These are phyloP conservation scores for Sisyra terminalis DNA, from an alignment of 2,888 invertebrate genomes.

Conservation along the genomic window DNA sequence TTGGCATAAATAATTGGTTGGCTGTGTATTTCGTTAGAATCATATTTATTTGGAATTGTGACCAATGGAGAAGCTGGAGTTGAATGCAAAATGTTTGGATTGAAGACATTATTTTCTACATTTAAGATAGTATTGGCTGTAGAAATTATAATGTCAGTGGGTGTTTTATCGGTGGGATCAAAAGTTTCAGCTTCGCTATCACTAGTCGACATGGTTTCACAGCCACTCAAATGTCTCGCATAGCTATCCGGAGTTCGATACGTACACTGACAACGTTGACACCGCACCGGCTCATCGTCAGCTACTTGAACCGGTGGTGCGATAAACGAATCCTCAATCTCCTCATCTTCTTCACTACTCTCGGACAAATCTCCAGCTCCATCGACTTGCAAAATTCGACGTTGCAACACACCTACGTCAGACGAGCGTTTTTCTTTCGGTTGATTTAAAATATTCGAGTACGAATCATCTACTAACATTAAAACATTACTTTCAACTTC, in stretches of 20 bases:
- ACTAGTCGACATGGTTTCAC: constrained; percentile 63
- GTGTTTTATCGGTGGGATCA: background rate
- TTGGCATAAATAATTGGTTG: too few species aligned
- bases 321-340: constrained; percentile 18
- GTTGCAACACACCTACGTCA: constrained; percentile 19
- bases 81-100: too few species aligned
- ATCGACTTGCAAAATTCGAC: constrained; percentile 33
- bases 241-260: constrained; percentile 70
- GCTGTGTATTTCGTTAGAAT: too few species aligned
- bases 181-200: constrained; percentile 59
- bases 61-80: too few species aligned
- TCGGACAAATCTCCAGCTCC: constrained; percentile 29
- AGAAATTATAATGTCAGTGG: too few species aligned
- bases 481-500: constrained; percentile 19
- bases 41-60: too few species aligned
- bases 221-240: constrained; percentile 58
- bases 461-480: constrained; percentile 19
- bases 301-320: constrained; percentile 33
- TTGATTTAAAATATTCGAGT: constrained; percentile 21
- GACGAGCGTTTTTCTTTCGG: constrained; percentile 25
- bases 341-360: constrained; percentile 29
- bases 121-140: too few species aligned
- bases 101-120: too few species aligned
- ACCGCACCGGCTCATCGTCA: constrained; percentile 59
- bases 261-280: constrained; percentile 74